Evolutionary conservation across 2,888 invertebrate genomes (phyloP).

Genomic region (Onthophagus sagittarius): DNA sequence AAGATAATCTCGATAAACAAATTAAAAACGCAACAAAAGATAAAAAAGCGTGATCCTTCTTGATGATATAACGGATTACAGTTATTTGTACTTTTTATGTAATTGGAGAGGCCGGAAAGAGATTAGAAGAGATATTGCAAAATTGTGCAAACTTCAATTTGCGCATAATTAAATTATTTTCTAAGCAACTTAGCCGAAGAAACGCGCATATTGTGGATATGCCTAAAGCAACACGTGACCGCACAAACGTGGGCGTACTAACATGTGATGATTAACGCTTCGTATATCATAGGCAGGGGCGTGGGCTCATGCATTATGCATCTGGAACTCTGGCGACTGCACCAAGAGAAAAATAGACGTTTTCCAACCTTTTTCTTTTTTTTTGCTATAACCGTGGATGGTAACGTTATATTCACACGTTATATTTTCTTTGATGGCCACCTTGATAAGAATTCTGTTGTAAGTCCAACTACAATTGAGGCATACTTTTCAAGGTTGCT

Average conservation of each 20-base stretch:
- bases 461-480: too few relatives aligned
- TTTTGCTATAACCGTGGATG: background rate
- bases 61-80: too few relatives aligned
- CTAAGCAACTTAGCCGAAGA: background rate
- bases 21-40: too few relatives aligned
- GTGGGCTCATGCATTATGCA: background rate
- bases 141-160: too few relatives aligned
- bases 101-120: too few relatives aligned
- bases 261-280: background rate
- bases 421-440: background rate
- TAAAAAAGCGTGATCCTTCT: too few relatives aligned
- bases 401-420: background rate
- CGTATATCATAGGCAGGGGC: background rate
- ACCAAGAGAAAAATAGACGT: background rate
- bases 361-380: background rate
- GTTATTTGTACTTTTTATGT: too few relatives aligned
- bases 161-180: background rate
- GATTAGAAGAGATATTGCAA: too few relatives aligned
- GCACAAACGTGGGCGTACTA: background rate
- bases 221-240: background rate
- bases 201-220: background rate
- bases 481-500: too few relatives aligned
- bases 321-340: background rate
- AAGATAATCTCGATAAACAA: too few relatives aligned
- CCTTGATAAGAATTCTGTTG: too few relatives aligned